Base-by-base conservation (phyloP, 2,888 invertebrate species). In the Hermaeophaga mercurialis region DNA sequence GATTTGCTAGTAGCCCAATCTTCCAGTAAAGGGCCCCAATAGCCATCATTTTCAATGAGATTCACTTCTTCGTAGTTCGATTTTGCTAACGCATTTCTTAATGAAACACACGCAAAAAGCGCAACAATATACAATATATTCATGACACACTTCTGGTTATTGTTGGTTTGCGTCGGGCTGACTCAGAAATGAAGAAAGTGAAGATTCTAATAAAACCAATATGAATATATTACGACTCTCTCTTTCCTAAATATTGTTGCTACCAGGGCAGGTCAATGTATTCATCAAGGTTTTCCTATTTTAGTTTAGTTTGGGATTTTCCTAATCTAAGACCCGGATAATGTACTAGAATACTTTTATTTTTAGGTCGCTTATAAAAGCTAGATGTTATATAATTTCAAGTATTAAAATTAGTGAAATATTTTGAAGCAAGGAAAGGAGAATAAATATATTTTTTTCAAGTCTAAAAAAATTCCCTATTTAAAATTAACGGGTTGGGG, bases 21-120 rank as follows among this genome's bases (percentile, higher is more conserved):
- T 76, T 85, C 85, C 39, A 88, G 77, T 69, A 84, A 75, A 14
- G 81, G 78, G 62, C 84, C 81, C 86, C 86, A 88, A 43, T 84
- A 80, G 0, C 81, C 72, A 26, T 69, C 82, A 7, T 71, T 62
- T 54, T 72, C 74, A 5, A 39, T 54, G 60, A 44, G 49, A 39
- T 36, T 58, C 3, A 22, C 22, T 5, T 22, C 6, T 22, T 22
- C 22, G n/a, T n/a, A n/a, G n/a, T n/a, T n/a, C n/a, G n/a, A n/a
- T 44, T 56, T 57, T 26, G 44, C 33, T 18, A 38, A n/a, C 19
- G 41, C 34, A 46, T 64, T 65, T 6, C 57, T 58, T 45, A 66
- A 55, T 59, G 62, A 7, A 12, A 52, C 60, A 47, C 48, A 33
- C 31, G 46, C 48, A 12, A 58, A 24, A 48, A 57, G 11, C 33